Conservation (phyloP, 2,888 invertebrate species). For the Synergus itoensis region DNA sequence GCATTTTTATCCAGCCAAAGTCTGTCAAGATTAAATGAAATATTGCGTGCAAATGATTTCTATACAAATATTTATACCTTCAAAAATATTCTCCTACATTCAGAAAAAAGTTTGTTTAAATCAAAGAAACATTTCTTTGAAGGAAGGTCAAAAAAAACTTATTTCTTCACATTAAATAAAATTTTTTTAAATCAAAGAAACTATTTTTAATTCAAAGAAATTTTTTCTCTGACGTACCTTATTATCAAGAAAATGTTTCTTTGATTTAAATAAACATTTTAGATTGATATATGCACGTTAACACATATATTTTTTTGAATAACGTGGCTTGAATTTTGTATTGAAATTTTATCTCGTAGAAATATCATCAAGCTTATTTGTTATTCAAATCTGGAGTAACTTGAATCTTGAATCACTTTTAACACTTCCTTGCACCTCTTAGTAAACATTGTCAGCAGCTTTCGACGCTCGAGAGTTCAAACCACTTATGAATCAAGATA, state of each 20-base stretch:
- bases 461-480: slow-evolving; percentile 13
- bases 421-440: slow-evolving; percentile 21
- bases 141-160: no score
- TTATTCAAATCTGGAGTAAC: slow-evolving; percentile 15
- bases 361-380: slow-evolving; percentile 13
- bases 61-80: slow-evolving; percentile 1
- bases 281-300: no score
- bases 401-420: slow-evolving; percentile 27
- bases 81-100: not conserved
- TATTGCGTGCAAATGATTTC: not conserved
- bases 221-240: no score
- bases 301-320: not conserved
- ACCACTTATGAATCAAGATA: slow-evolving; percentile 22
- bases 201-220: no score
- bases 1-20: not conserved
- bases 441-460: slow-evolving; percentile 31
- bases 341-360: not conserved
- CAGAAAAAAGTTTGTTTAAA: no score
- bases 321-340: slow-evolving; percentile 6
- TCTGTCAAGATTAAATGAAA: not conserved
- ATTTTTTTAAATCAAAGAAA: no score
- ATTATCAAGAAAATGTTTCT: no score
- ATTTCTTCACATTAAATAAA: no score
- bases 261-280: no score
- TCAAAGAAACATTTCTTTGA: no score